Evolutionary conservation across 2,888 invertebrate species (phyloP).

Genomic region (Anoplius nigerrimus): DNA sequence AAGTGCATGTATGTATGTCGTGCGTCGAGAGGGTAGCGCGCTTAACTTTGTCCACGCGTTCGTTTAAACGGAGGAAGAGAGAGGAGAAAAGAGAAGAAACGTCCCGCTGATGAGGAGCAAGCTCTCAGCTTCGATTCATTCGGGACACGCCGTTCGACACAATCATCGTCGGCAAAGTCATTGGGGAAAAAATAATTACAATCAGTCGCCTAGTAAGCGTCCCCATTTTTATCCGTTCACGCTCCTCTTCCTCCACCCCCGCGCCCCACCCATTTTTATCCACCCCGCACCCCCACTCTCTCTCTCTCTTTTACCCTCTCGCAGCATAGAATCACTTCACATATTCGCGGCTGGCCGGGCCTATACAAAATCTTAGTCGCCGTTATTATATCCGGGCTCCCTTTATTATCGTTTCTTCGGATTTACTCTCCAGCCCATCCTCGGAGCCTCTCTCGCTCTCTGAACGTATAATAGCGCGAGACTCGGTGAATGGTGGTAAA

Average conservation of each 20-base stretch:
- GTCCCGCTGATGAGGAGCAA: slow-evolving; percentile 44
- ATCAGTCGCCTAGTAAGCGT: slow-evolving; percentile 57
- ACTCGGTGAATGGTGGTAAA: neutral
- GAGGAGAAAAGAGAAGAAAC: too few relatives aligned
- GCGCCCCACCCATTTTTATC: slow-evolving; percentile 34
- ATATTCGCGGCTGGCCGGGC: slow-evolving; percentile 68
- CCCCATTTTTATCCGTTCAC: slow-evolving; percentile 26
- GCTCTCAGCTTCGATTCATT: slow-evolving; percentile 57
- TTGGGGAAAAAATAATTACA: slow-evolving; percentile 70
- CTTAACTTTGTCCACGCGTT: slow-evolving; percentile 41
- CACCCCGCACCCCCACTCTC: slow-evolving; percentile 20
- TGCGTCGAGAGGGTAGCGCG: slow-evolving; percentile 6
- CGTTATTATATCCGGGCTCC: slow-evolving; percentile 66
- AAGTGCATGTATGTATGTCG: too few relatives aligned
- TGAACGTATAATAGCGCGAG: neutral
- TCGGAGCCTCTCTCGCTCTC: neutral
- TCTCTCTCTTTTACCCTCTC: neutral
- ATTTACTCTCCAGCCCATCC: neutral
- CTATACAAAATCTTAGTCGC: slow-evolving; percentile 70
- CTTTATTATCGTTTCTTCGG: slow-evolving; percentile 64
- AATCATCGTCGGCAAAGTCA: slow-evolving; percentile 34
- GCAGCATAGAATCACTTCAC: slow-evolving; percentile 61
- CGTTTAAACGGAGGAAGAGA: slow-evolving; percentile 50
- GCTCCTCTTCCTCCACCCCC: neutral
- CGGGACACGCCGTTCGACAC: slow-evolving; percentile 42